A percentile compares a stretch with the other conserved stretches of the same genome.
Evolutionary conservation across 2,888 invertebrate species (phyloP).

Genomic region (Parnassius apollo): DNA sequence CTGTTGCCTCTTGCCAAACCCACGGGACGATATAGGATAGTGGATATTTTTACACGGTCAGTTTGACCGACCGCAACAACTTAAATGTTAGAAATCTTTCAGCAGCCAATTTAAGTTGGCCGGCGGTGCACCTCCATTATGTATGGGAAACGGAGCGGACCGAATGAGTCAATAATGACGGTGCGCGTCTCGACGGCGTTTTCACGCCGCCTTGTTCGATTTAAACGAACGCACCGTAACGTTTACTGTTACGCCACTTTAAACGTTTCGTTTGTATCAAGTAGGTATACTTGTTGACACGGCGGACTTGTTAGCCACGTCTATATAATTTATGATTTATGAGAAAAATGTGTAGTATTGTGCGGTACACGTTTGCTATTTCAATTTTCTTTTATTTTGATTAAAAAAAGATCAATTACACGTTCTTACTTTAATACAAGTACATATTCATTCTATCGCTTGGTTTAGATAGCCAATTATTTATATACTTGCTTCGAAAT

Average conservation of each 20-base stretch:
- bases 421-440: too few relatives aligned
- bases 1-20: too few relatives aligned
- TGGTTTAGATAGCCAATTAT: too few relatives aligned
- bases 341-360: too few relatives aligned
- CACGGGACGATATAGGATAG: too few relatives aligned
- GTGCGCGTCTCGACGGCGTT: slow-evolving; percentile 2
- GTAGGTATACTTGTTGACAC: neutral
- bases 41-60: neutral
- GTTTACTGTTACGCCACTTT: slow-evolving; percentile 11
- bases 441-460: too few relatives aligned
- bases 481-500: too few relatives aligned
- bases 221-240: slow-evolving; percentile 3
- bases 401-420: too few relatives aligned
- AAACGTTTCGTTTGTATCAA: neutral
- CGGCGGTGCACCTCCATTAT: neutral
- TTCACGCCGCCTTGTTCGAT: neutral
- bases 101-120: neutral
- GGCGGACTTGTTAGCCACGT: too few relatives aligned
- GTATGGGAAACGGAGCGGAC: slow-evolving; percentile 14
- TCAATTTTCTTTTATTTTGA: too few relatives aligned
- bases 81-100: neutral
- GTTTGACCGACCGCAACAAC: neutral
- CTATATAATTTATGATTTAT: too few relatives aligned
- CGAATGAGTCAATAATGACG: slow-evolving; percentile 13
- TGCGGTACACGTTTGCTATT: too few relatives aligned